Base-by-base conservation (phyloP, 2,113 vertebrate species). In the Istiophorus platypterus region DNA sequence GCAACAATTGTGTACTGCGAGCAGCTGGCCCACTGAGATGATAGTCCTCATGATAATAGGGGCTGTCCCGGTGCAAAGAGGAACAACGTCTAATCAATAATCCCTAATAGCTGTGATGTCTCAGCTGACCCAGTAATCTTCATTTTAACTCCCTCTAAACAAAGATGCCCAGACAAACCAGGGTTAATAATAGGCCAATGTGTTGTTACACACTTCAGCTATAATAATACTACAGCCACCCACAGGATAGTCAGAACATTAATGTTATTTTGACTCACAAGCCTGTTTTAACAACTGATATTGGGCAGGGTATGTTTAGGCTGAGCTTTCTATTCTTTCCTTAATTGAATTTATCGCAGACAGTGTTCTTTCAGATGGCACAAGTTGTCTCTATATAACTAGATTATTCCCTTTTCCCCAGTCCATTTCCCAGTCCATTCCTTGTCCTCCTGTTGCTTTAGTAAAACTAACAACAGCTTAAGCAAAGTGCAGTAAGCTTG, bases 1-100 rank as follows among this genome's bases (percentile, higher is more conserved):
- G 91, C 80, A 85, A 92, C 88, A 67, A 81, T 85, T 85, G 85
- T 92, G 85, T 86, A 78, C 86, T 20, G 82, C 77, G 51, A 65
- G 78, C 85, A 80, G 85, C 83, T 83, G 85, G 64, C 70, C 76
- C 68, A 27, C 68, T 80, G 56, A 59, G 72, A 85, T 86, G 84
- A 85, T 87, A 77, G 81, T 52, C 75, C 81, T 89, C 39, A 52
- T 87, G 81, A 85, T 78, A 78, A 86, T 86, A 90, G 74, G 79
- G 81, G 84, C 78, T 84, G 77, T 84, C 61, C 75, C 20, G 4
- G 34, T 67, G 74, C 20, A 29, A 85, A 66, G 64, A 71, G 61
- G 49, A 64, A 57, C 68, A 80, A 63, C 7, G 2, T 54, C 80
- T 72, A 61, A 89, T 87, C 85, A 88, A 91, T 90, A 89, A 82